A percentile compares a stretch with the other conserved stretches of the same genome.
Conservation (phyloP, 2,888 invertebrate genomes). For the Lasiommata megera region DNA sequence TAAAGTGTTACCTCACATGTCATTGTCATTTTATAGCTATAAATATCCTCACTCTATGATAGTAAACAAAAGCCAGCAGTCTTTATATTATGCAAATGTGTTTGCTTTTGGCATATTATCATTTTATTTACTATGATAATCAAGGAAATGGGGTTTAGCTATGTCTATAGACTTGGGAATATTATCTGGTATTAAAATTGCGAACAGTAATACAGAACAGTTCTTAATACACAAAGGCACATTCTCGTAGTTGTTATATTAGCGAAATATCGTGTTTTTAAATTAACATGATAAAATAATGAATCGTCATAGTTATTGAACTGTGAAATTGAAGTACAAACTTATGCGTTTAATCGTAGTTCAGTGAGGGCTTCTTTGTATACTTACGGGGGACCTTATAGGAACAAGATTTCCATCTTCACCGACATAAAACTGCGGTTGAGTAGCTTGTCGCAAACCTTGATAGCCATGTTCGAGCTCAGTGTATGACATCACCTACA, state of each 20-base stretch:
- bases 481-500: slow-evolving; percentile 91
- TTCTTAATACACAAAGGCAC: not conserved
- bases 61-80: slow-evolving; percentile 28
- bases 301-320: not conserved
- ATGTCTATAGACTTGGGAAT: slow-evolving; percentile 16
- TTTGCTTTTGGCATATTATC: slow-evolving; percentile 23
- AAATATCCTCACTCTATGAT: slow-evolving; percentile 47
- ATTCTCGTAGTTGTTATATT: not conserved
- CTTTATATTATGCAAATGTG: slow-evolving; percentile 20
- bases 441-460: slow-evolving; percentile 87
- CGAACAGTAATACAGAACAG: too few species aligned
- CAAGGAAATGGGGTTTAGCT: slow-evolving; percentile 12
- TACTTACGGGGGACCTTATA: slow-evolving; percentile 82
- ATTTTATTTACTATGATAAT: slow-evolving; percentile 19
- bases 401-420: slow-evolving; percentile 84
- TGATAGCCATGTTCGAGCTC: slow-evolving; percentile 96
- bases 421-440: slow-evolving; percentile 88
- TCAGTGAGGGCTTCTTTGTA: not conserved
- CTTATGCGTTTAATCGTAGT: not conserved
- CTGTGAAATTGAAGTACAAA: not conserved
- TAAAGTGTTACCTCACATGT: slow-evolving; percentile 65
- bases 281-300: not conserved
- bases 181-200: slow-evolving; percentile 10
- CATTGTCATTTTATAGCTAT: slow-evolving; percentile 56
- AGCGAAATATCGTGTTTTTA: not conserved